Base-by-base conservation (phyloP, 2,888 invertebrate genomes). In the Galerucella nymphaeae region DNA sequence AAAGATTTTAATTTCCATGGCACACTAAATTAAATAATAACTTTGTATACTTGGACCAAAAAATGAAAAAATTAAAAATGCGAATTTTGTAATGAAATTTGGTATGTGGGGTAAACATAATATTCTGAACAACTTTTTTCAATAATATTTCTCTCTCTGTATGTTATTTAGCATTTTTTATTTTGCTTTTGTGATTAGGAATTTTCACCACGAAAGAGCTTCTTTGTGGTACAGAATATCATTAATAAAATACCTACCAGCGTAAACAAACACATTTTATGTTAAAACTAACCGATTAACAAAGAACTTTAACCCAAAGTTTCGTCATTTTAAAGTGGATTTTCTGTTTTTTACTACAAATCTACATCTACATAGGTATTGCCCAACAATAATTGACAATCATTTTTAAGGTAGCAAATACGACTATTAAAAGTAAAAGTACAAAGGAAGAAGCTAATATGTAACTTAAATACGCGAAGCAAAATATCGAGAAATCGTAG, bases 291-390 rank as follows among this genome's bases (percentile, higher is more conserved):
- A 48, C n/a, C n/a, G 48, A 48, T 8, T n/a, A 48, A n/a, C n/a
- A 48, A 48, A 48, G 8, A 48, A 23, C 8, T 38, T 38, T 38
- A 38, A 9, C 8, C 30, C 9, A 9, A 38, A 38, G 30, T 57
- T 57, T 23, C 57, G 23, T 14, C 16, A 57, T 57, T 23, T 50
- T 64, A 64, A 64, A 64, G 30, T 48, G 20, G n/a, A 23, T 50
- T 61, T 41, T 30, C 18, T 50, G 50, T 30, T 23, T 64, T 42
- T 64, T 64, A 45, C 20, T 23, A 14, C 50, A 64, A 50, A 45
- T 64, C 16, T 50, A 64, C 50, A 8, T 38, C 8, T 9, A 38
- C 9, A 64, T 4, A 64, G 4, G 6, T 50, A 42, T 63, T 63
- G 13, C 23, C 64, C 64, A 64, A 64, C 50, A 9, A n/a, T n/a